A percentile compares a stretch with the other conserved stretches of the same genome.
Conservation (phyloP, 2,113 vertebrate genomes). For the Coturnix japonica region DNA sequence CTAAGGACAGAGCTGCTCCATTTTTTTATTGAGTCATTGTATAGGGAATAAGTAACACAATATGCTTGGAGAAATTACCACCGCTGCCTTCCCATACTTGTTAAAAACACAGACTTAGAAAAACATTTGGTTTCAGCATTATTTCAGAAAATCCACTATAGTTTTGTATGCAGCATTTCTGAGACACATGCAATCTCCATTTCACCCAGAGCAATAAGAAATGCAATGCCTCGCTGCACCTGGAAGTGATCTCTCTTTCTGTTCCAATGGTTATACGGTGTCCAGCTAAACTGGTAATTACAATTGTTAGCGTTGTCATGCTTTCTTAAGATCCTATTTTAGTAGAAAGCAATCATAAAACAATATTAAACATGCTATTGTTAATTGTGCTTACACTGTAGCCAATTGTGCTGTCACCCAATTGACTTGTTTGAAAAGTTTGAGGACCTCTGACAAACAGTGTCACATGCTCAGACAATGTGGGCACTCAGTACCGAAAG, state of each 20-base stretch:
- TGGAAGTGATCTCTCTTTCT: constrained; percentile 61
- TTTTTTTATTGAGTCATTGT: not conserved
- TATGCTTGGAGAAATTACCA: not conserved
- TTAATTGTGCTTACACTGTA: constrained; percentile 39
- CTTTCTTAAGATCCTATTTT: constrained; percentile 48
- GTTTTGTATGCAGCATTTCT: not conserved
- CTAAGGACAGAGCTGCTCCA: not conserved
- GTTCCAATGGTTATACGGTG: not conserved
- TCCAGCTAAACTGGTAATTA: constrained; percentile 49
- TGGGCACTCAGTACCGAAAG: not conserved
- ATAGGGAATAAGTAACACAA: not conserved
- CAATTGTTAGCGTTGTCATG: constrained; percentile 27
- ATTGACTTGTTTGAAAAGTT: not conserved
- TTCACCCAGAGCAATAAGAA: constrained; percentile 31
- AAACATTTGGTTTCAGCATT: not conserved
- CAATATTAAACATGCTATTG: constrained; percentile 18
- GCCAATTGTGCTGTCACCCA: constrained; percentile 45
- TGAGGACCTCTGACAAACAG: constrained; percentile 50
- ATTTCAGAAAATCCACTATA: not conserved
- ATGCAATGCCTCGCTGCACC: constrained; percentile 38
- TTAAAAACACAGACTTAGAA: not conserved
- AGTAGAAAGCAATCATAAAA: constrained; percentile 45
- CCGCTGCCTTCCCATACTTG: not conserved
- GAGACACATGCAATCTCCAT: constrained; percentile 2
- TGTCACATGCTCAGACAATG: constrained; percentile 28